Base-by-base conservation (phyloP, 2,113 vertebrate species). In the Puntigrus tetrazona region DNA sequence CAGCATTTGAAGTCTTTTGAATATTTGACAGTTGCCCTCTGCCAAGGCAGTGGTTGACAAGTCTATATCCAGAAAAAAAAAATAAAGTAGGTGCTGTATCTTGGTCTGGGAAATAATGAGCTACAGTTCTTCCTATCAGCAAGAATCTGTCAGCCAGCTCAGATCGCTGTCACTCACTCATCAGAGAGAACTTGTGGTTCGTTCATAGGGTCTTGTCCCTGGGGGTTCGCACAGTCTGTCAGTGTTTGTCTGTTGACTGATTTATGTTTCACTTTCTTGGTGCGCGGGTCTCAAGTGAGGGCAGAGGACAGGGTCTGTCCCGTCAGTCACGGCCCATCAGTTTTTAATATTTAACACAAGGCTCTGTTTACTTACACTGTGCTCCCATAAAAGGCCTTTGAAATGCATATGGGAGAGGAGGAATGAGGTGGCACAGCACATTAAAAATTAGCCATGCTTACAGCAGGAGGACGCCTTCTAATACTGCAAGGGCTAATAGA, bases 101-200 rank as follows among this genome's bases (percentile, higher is more conserved):
- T 83, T 75, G 22, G 18, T 55, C 18, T 45, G 57, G 78, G 80
- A 83, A 85, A 85, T 83, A 88, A 63, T 67, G 78, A 86, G 34
- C 31, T 70, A 31, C 4, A 20, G 10, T 72, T 80, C 18, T 61
- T 61, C 47, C 47, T 83, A 57, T 83, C 78, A 83, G 59, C 47
- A 50, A 63, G 55, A 69, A 78, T 80, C 86, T 63, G 67, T 88
- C 75, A 81, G 38, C 43, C 67, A 22, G 27, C 29, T 83, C 65
- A 36, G 61, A 85, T 72, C 14, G 14, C 74, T 73, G 87, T 85
- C 87, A 83, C 43, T 83, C 86, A 85, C 47, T 85, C 80, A 45
- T 59, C 59, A 69, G 70, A 65, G 25, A 81, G 36, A 74, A 20
- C 25, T 7, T 65, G 25, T 18, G 61, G 36, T 82, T 55, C 18